Evolutionary conservation across 2,797 vertebrate genomes (phyloP).

Genomic region (Spinus pinus): DNA sequence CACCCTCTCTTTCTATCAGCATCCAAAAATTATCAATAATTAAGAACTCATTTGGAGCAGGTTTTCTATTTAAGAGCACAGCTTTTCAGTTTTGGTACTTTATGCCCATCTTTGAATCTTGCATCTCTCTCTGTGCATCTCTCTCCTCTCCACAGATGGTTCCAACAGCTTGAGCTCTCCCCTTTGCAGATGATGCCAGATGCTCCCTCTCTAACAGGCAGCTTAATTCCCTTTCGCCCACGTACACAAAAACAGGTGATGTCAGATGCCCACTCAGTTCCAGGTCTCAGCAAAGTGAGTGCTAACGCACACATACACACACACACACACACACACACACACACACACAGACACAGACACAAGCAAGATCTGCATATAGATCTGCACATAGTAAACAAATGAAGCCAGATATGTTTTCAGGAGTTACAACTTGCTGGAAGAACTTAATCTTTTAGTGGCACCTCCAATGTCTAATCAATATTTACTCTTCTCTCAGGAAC

Average conservation of each 20-base stretch:
- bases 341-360: rapidly evolving
- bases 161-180: constrained; percentile 29
- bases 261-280: not conserved
- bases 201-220: not conserved
- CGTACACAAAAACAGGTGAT: not conserved
- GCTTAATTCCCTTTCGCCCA: not conserved
- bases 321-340: too few species aligned
- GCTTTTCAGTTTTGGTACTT: not conserved
- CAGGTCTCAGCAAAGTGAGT: not conserved
- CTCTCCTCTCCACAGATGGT: constrained; percentile 5
- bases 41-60: not conserved
- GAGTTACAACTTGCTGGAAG: not conserved
- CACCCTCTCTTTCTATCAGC: not conserved
- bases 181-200: constrained; percentile 46
- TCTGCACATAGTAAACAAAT: not conserved
- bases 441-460: not conserved
- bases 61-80: not conserved
- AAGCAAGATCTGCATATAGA: not conserved
- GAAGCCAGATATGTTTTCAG: not conserved
- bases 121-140: not conserved
- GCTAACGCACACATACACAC: not conserved
- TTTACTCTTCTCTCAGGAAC: not conserved
- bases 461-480: not conserved
- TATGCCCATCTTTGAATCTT: not conserved
- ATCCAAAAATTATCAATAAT: not conserved